A percentile compares a stretch with the other conserved stretches of the same genome.
These are phyloP conservation scores for Caenorhabditis afra DNA, from an alignment of 2,888 invertebrate species.

Conservation along the genomic window DNA sequence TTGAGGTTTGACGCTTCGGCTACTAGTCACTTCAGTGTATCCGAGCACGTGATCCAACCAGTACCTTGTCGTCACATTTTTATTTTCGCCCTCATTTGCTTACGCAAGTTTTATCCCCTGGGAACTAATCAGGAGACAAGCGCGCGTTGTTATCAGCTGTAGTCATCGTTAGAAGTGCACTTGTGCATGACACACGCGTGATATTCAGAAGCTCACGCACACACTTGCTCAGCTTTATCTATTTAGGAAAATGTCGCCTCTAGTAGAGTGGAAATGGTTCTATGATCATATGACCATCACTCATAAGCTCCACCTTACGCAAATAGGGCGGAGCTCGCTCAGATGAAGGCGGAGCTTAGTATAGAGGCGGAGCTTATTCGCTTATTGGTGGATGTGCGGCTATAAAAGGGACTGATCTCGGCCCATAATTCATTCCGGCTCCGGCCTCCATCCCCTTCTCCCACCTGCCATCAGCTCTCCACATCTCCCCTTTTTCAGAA, in stretches of 20 bases:
- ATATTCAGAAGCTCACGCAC: constrained; percentile 1
- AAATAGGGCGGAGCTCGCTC: too few species aligned
- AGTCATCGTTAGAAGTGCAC: too few species aligned
- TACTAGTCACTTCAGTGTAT: not conserved
- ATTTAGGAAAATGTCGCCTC: too few species aligned
- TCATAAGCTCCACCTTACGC: constrained; percentile 3
- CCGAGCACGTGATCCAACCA: not conserved
- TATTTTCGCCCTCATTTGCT: not conserved
- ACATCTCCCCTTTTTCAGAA: too few species aligned
- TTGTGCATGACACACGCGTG: too few species aligned
- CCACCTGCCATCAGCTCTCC: too few species aligned
- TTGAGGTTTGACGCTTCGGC: constrained; percentile 2
- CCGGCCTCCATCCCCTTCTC: too few species aligned
- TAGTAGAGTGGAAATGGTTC: not conserved
- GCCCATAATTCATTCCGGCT: too few species aligned
- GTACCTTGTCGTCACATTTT: not conserved
- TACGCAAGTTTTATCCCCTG: too few species aligned
- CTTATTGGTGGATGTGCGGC: not conserved
- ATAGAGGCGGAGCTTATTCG: not conserved
- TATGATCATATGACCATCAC: constrained; percentile 17
- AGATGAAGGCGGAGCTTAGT: constrained; percentile 18
- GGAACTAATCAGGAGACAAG: too few species aligned
- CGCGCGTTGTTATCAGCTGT: not conserved
- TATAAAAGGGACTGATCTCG: constrained; percentile 16
- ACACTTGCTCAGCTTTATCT: not conserved